Evolutionary conservation across 2,797 vertebrate species (phyloP), one percentile per base, ranked within the genome.

Genomic region (Chaetodon trifasciatus): DNA sequence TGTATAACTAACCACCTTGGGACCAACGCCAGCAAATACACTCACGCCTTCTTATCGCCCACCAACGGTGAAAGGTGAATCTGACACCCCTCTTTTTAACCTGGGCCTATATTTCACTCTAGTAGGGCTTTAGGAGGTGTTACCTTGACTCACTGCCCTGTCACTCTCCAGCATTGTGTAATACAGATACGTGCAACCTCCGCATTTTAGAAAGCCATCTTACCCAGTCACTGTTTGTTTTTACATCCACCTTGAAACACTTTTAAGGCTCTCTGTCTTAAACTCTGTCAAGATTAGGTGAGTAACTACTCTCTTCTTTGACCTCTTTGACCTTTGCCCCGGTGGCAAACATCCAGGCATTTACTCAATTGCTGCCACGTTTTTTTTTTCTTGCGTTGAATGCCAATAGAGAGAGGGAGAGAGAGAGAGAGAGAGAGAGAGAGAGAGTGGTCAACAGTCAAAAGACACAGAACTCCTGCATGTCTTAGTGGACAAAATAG

Each of bases 291-390:
- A 82, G 86, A 89, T 85, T 86, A 91, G 76, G 70, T 88, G 85
- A 94, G 84, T 85, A 91, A 93, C 86, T 89, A 79, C 88, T 92
- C 56, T 40, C 7, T 40, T 39, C 76, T 84, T 85, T 89, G 91
- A 92, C 91, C 92, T 89, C 65, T 65, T 62, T 65, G 85, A 93
- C 92, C 92, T 88, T 88, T 64, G 64, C 84, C 89, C 81, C 61
- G 50, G 47, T 65, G 86, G 74, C 62, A 74, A 78, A 79, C 78
- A 83, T 78, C 81, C 88, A 90, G 82, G 68, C 78, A 13, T 86
- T 91, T 67, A 84, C 79, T 87, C 88, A 87, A 78, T 84, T 73
- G 66, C 65, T 73, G 78, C 83, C 84, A 84, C 63, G 53, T 88
- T 84, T 79, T 57, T 61, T 70, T 57, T 61, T 70, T 55, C 42